These are phyloP conservation scores for Stigmatopora nigra DNA, from an alignment of 2,113 vertebrate species.

Conservation along the genomic window DNA sequence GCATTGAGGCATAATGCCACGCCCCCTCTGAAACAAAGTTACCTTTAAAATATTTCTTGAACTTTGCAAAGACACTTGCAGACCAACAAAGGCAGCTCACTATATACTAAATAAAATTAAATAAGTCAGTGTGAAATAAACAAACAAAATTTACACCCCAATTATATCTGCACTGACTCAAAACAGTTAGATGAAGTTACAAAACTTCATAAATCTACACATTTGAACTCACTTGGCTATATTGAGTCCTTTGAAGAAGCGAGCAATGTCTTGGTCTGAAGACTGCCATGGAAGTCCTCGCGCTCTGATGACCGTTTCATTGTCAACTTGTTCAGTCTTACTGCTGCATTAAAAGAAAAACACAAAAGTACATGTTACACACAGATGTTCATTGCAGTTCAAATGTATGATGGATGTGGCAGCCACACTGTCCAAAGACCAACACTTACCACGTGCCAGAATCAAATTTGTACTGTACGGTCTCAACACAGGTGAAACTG, in stretches of 20 bases:
- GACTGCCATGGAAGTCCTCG: slow-evolving; percentile 95
- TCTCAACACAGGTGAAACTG: slow-evolving; percentile 77
- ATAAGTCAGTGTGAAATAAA: too few species aligned
- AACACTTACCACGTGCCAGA: slow-evolving; percentile 87
- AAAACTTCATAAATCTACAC: not conserved
- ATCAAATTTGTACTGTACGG: slow-evolving; percentile 90
- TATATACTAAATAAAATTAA: too few species aligned
- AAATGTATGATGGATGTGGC: not conserved
- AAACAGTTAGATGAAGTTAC: too few species aligned
- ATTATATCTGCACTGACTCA: too few species aligned
- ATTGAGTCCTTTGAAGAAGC: slow-evolving; percentile 96
- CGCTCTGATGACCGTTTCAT: slow-evolving; percentile 90
- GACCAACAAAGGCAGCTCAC: too few species aligned
- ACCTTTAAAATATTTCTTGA: not conserved
- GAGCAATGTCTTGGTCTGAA: slow-evolving; percentile 94
- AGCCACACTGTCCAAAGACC: not conserved
- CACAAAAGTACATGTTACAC: not conserved
- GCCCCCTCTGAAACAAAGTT: slow-evolving; percentile 74
- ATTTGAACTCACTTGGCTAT: slow-evolving; percentile 82
- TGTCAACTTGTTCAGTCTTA: slow-evolving; percentile 88
- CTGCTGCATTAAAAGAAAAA: slow-evolving; percentile 65
- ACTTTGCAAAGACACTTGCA: too few species aligned
- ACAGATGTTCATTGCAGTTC: not conserved
- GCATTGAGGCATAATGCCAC: slow-evolving; percentile 93
- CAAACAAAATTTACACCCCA: too few species aligned